Percentiles rank a stretch among this genome's conserved stretches.
Evolutionary conservation across 1,140 invertebrate genomes (phyloP).

Genomic region (Penaeus japonicus): DNA sequence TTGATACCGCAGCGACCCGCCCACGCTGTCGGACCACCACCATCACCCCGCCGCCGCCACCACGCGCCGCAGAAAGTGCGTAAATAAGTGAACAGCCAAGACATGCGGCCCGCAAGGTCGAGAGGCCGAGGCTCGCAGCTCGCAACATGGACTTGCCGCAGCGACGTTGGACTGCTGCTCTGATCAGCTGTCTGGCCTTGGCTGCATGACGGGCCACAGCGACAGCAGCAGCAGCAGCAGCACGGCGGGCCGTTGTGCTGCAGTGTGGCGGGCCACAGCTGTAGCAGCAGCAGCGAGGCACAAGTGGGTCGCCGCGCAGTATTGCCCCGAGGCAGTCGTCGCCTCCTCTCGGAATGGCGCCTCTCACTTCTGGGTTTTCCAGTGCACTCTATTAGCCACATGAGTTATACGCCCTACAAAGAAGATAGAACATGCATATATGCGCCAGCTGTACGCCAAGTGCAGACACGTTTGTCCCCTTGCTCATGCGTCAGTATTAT

Average conservation of each 20-base stretch:
- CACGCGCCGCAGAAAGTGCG: neutral
- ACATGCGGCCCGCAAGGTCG: too few species aligned
- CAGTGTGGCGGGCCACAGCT: neutral
- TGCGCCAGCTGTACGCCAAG: slow-evolving; percentile 3
- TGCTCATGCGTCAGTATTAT: slow-evolving; percentile 51
- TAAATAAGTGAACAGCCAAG: too few species aligned
- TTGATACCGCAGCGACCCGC: slow-evolving; percentile 20
- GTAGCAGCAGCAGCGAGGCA: slow-evolving; percentile 16
- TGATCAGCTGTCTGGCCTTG: too few species aligned
- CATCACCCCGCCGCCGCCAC: neutral
- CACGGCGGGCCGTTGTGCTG: neutral
- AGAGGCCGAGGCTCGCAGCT: too few species aligned
- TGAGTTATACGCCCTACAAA: slow-evolving; percentile 25
- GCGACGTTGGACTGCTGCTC: too few species aligned
- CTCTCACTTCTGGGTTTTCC: neutral
- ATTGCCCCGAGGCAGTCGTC: neutral
- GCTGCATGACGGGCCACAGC: too few species aligned
- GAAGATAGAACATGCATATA: neutral
- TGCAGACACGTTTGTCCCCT: slow-evolving; percentile 18
- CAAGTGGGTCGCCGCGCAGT: neutral
- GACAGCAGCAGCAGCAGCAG: neutral
- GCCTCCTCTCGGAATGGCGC: neutral
- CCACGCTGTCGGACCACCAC: neutral
- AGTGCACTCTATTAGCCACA: slow-evolving; percentile 16
- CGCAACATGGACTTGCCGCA: neutral